Evolutionary conservation across 1,140 invertebrate genomes (phyloP).

Genomic region (Drosophila mayri): DNA sequence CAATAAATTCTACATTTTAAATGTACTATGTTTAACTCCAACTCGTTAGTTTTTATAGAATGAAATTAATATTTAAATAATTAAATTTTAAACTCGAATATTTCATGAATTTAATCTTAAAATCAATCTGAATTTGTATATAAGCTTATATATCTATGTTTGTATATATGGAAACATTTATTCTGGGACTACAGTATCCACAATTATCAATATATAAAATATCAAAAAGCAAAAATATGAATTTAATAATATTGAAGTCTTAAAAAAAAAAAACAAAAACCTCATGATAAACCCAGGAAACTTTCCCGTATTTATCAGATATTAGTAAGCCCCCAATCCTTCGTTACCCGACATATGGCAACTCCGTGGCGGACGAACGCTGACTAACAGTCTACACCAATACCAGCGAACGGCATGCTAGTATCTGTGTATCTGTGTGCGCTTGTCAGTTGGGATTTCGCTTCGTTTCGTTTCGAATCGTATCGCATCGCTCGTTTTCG

Average conservation of each 20-base stretch:
- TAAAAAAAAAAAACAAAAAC: background rate
- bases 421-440: slow-evolving; percentile 56
- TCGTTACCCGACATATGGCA: slow-evolving; percentile 54
- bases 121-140: too few relatives aligned
- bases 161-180: too few relatives aligned
- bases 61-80: too few relatives aligned
- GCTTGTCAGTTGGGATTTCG: slow-evolving; percentile 82
- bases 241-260: background rate
- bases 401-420: slow-evolving; percentile 18
- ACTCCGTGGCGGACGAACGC: slow-evolving; percentile 46
- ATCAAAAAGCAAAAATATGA: too few relatives aligned
- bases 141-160: too few relatives aligned
- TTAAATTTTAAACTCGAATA: too few relatives aligned
- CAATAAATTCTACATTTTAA: too few relatives aligned
- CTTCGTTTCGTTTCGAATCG: slow-evolving; percentile 55
- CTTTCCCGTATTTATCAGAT: slow-evolving; percentile 19
- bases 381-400: slow-evolving; percentile 77
- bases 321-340: slow-evolving; percentile 5
- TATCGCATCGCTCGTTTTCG: slow-evolving; percentile 60
- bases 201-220: background rate
- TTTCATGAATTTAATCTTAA: too few relatives aligned
- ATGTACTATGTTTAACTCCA: too few relatives aligned
- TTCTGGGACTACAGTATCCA: background rate
- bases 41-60: too few relatives aligned
- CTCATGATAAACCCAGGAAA: background rate